A percentile compares a stretch with the other conserved stretches of the same genome.
These are phyloP conservation scores for Periophthalmus magnuspinnatus DNA, from an alignment of 2,797 vertebrate genomes.

Conservation along the genomic window DNA sequence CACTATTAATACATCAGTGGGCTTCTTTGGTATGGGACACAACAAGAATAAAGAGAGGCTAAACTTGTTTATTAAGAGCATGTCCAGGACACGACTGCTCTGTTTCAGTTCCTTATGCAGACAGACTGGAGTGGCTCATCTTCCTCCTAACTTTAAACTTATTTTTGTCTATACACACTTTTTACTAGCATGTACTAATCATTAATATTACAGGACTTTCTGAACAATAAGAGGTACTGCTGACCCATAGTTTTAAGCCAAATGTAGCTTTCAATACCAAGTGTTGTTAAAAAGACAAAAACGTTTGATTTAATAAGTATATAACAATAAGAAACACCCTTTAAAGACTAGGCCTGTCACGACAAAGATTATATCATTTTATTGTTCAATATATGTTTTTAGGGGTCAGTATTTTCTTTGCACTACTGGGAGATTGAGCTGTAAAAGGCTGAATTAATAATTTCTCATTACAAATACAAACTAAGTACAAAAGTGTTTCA, in stretches of 20 bases:
- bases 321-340: background rate
- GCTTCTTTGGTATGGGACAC: conserved; percentile 51
- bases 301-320: background rate
- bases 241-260: background rate
- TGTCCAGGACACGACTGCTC: background rate
- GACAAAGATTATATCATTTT: no score
- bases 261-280: background rate
- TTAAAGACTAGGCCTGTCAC: no score
- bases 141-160: conserved; percentile 29
- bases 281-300: background rate
- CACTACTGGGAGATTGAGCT: no score
- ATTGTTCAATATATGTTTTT: no score
- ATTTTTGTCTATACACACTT: background rate
- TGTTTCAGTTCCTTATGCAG: conserved; percentile 14
- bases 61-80: conserved; percentile 21
- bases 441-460: no score
- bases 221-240: background rate
- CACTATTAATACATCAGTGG: conserved; percentile 74
- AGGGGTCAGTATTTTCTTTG: no score
- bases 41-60: conserved; percentile 29
- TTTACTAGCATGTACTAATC: no score
- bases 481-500: no score
- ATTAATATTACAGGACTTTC: background rate
- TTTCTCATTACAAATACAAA: no score
- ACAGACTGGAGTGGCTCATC: background rate